Conservation (phyloP, 1,140 invertebrate genomes). For the Lasaia peninsularis region DNA sequence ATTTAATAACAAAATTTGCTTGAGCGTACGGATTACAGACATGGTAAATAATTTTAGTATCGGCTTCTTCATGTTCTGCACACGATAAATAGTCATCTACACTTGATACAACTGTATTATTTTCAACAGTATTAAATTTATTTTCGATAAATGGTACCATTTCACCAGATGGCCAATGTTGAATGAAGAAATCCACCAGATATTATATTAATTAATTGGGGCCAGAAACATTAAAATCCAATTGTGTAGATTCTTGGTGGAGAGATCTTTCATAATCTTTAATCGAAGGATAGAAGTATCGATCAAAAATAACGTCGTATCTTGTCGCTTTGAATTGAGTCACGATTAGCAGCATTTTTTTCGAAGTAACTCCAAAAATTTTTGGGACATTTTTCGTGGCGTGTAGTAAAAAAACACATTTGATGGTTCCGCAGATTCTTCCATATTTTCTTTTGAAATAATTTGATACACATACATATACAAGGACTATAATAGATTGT, state of each 20-base stretch:
- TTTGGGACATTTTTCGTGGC: not conserved
- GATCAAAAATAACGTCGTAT: not conserved
- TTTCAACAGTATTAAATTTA: too few species aligned
- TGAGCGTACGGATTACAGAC: not conserved
- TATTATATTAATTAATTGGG: slow-evolving; percentile 14
- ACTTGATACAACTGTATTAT: not conserved
- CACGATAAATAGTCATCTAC: not conserved
- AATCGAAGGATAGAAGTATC: not conserved
- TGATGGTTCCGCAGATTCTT: too few species aligned
- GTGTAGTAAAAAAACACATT: not conserved
- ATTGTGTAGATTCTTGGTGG: slow-evolving; percentile 20
- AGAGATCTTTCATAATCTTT: slow-evolving; percentile 7
- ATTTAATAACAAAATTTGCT: slow-evolving; percentile 11
- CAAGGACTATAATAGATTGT: too few species aligned
- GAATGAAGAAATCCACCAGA: not conserved
- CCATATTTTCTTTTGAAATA: too few species aligned
- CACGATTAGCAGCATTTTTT: not conserved
- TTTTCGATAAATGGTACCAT: slow-evolving; percentile 16
- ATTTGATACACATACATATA: too few species aligned
- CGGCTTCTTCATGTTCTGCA: slow-evolving; percentile 15
- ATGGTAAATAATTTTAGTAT: slow-evolving; percentile 19
- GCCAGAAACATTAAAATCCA: slow-evolving; percentile 25
- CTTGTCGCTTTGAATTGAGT: not conserved
- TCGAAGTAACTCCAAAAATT: not conserved
- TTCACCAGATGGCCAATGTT: slow-evolving; percentile 16